Percentiles rank a stretch among this genome's conserved stretches.
Conservation (phyloP, 2,113 vertebrate species). For the Amazona guildingii region DNA sequence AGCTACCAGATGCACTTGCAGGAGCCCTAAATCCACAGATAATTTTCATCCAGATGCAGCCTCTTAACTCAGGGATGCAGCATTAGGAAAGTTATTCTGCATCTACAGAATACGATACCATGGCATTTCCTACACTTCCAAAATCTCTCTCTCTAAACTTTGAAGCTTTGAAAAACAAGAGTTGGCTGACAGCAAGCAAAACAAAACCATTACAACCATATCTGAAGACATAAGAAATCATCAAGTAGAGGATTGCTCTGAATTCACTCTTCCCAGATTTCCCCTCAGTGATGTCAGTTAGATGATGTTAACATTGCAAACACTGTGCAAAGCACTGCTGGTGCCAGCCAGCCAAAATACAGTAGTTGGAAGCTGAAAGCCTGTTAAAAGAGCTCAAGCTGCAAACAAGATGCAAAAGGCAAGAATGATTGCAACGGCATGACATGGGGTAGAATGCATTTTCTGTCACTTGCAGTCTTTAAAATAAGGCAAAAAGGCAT, state of each 20-base stretch:
- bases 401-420: neutral
- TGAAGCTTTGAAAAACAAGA: neutral
- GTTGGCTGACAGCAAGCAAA: neutral
- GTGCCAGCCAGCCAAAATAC: neutral
- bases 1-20: neutral
- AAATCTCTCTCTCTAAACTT: neutral
- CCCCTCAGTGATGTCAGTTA: neutral
- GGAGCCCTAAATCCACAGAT: neutral
- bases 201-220: neutral
- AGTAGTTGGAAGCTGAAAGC: neutral
- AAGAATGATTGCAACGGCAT: rapidly evolving
- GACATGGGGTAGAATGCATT: neutral
- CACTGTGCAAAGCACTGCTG: neutral
- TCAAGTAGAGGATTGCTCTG: neutral
- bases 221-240: neutral
- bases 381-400: neutral
- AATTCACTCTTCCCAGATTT: neutral
- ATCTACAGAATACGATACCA: neutral
- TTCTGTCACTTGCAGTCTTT: neutral
- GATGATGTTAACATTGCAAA: neutral
- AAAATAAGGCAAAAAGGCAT: neutral
- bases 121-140: neutral
- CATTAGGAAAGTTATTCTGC: neutral
- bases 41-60: neutral
- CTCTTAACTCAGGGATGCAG: neutral